Percentiles rank a stretch among this genome's conserved stretches.
Evolutionary conservation across 2,113 vertebrate species (phyloP).

Genomic region (Chionis minor): DNA sequence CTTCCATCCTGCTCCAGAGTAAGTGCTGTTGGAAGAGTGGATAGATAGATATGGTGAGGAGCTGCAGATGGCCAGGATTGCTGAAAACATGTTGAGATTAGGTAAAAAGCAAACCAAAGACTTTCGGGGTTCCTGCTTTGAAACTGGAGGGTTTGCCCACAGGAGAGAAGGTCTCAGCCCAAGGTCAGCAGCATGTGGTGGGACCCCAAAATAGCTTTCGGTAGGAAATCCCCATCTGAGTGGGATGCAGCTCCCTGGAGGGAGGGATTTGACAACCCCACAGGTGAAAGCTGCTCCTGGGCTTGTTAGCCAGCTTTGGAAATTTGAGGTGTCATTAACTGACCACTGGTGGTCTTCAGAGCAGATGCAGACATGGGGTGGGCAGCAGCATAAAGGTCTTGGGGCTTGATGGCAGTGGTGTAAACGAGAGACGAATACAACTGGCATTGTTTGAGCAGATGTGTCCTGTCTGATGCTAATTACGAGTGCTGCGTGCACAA

Average conservation of each 20-base stretch:
- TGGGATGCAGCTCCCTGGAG: not conserved
- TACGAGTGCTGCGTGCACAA: not conserved
- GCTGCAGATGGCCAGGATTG: not conserved
- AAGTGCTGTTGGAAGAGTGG: not conserved
- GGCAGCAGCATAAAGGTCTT: not conserved
- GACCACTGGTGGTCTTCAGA: not conserved
- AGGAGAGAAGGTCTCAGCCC: not conserved
- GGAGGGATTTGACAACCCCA: not conserved
- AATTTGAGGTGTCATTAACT: not conserved
- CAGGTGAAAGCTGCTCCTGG: not conserved
- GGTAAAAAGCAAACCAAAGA: not conserved
- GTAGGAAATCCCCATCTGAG: not conserved
- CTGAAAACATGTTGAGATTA: not conserved
- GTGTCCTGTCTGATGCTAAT: conserved; percentile 48
- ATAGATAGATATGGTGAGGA: not conserved
- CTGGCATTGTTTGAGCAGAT: not conserved
- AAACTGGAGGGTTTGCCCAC: not conserved
- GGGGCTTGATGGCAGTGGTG: not conserved
- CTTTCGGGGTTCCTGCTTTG: not conserved
- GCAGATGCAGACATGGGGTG: accelerated
- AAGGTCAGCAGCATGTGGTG: not conserved
- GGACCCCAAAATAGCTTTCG: not conserved
- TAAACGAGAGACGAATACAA: not conserved
- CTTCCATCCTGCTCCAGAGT: not conserved
- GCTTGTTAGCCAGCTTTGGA: not conserved